These are phyloP conservation scores for Chlorospingus semifuscus DNA, from an alignment of 2,797 vertebrate species.

Conservation along the genomic window DNA sequence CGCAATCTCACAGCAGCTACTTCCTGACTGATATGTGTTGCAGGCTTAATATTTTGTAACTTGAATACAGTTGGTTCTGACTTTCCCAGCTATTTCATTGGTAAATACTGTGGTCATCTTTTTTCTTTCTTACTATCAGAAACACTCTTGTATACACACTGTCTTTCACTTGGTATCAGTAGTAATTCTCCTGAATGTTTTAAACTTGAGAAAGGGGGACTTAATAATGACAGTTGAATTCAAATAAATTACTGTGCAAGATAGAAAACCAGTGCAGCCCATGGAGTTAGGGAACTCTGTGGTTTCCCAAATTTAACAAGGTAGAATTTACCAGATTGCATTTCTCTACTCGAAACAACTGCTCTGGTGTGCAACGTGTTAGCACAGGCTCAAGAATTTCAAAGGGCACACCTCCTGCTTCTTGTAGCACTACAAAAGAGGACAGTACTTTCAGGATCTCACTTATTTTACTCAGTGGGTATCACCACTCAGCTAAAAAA, in stretches of 20 bases:
- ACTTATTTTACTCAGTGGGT: neutral
- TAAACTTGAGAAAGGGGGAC: neutral
- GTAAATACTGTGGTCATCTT: neutral
- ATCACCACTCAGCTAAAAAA: neutral
- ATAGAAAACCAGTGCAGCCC: neutral
- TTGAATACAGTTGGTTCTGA: neutral
- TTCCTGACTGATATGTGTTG: neutral
- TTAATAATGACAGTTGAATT: neutral
- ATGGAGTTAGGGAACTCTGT: neutral
- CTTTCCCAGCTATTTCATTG: neutral
- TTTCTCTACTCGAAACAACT: constrained; percentile 87
- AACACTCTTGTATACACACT: neutral
- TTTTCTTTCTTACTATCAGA: neutral
- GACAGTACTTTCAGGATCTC: constrained; percentile 31
- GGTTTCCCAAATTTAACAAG: neutral
- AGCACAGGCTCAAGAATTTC: constrained; percentile 90
- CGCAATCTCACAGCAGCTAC: neutral
- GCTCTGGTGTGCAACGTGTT: constrained; percentile 86
- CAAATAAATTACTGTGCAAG: neutral
- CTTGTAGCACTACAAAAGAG: constrained; percentile 80
- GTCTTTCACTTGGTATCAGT: neutral
- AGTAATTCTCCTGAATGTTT: neutral
- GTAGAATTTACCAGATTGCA: constrained; percentile 84
- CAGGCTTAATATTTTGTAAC: neutral
- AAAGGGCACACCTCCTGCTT: constrained; percentile 89